phyloP scores from a whole-genome alignment of 2,797 vertebrate species.

The Ctenosaura bakeri region DNA sequence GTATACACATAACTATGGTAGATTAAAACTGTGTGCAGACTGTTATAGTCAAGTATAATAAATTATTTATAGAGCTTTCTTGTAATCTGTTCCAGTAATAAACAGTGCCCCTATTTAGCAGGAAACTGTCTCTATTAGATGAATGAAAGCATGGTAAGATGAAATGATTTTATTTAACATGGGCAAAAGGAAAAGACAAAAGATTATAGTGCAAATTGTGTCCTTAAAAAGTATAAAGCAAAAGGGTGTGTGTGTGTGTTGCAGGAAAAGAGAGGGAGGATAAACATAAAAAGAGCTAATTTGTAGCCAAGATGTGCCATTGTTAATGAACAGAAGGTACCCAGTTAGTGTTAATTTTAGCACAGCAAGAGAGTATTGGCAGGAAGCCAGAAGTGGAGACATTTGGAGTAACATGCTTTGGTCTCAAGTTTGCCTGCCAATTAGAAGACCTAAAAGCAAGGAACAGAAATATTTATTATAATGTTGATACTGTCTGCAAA shows the following conservation, averaged over 20 bases:
- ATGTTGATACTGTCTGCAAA: rapidly evolving
- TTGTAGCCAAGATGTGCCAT: constrained; percentile 17
- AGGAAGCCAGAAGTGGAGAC: constrained; percentile 40
- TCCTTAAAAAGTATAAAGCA: background rate
- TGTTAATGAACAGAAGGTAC: constrained; percentile 43
- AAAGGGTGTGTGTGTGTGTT: background rate
- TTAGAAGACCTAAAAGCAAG: background rate
- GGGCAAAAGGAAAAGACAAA: background rate
- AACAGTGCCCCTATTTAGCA: background rate
- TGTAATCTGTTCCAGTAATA: constrained; percentile 31
- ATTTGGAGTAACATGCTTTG: constrained; percentile 31
- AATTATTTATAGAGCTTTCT: constrained; percentile 16
- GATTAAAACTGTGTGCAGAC: background rate
- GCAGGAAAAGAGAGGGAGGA: constrained; percentile 30
- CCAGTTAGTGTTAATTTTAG: constrained; percentile 61
- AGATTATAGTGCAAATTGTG: constrained; percentile 21
- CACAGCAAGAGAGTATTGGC: constrained; percentile 42
- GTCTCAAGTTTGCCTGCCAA: background rate
- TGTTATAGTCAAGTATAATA: background rate
- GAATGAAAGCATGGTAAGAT: background rate
- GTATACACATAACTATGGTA: background rate
- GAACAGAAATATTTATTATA: background rate
- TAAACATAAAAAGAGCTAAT: constrained; percentile 17
- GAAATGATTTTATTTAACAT: constrained; percentile 33
- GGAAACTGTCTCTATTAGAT: background rate